Base-by-base conservation (phyloP, 2,888 invertebrate genomes). In the Lamellibrachia satsuma region DNA sequence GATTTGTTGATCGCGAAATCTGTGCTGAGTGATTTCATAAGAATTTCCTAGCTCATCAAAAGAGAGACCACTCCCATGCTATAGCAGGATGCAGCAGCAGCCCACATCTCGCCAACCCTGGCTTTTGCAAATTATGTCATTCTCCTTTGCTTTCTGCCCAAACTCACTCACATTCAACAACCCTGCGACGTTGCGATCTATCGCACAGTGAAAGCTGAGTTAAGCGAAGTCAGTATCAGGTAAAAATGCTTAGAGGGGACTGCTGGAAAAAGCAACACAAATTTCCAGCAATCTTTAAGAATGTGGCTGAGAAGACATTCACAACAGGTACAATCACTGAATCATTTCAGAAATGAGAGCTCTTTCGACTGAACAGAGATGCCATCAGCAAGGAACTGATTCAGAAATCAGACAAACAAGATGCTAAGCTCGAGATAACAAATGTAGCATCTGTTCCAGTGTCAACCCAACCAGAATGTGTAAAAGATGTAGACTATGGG, bases 11-110 rank as follows among this genome's bases (percentile, higher is more conserved):
- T 91, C 22, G 52, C 9, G 91, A 92, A 60, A 92, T 92, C 7
- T 92, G 91, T 75, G 15, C n/a, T 11, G 92, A 91, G 27, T 92
- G 92, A 91, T 92, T 91, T 52, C 60, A 92, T 51, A 92, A 92
- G 90, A 60, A 75, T 52, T 92, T 92, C 52, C 92, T 92, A n/a
- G 51, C 3, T 52, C 60, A 60, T 55, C 91, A 60, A 11, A 39
- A 55, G 22, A 60, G 90, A 60, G 60, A n/a, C 57, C 11, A 91
- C 92, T 11, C 52, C 91, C 15, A 9, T 92, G 51, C 91, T 92
- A 11, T 51, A 91, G 15, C 91, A 92, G 52, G 92, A 92, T 75
- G 90, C 60, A 22, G 92, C 92, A 15, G 39, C 91, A 75, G 92
- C 91, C 15, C 92, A 92, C 92, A 39, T 39, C 39, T 39, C 39